Conservation (phyloP, 2,113 vertebrate genomes). For the Myotis lucifugus region DNA sequence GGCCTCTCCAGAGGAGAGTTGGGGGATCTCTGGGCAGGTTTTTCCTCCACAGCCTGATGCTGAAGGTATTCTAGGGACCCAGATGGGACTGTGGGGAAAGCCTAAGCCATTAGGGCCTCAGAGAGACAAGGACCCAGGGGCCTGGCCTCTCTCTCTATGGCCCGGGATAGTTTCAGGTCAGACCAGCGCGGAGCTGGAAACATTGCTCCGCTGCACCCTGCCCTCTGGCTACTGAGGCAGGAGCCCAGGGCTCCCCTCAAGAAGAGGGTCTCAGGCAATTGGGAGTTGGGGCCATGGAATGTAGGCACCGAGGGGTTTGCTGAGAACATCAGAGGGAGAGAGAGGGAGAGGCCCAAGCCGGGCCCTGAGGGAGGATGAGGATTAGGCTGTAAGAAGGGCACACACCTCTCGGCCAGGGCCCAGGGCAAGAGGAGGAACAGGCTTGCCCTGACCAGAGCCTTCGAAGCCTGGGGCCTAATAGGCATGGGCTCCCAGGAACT, state of each 20-base stretch:
- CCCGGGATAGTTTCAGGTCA: background rate
- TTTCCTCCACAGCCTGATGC: background rate
- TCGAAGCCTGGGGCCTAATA: background rate
- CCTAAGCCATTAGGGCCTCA: background rate
- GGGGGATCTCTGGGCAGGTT: background rate
- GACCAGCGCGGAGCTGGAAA: background rate
- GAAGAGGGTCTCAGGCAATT: background rate
- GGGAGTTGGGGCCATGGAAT: background rate
- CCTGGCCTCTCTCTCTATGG: background rate
- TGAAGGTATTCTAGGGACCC: background rate
- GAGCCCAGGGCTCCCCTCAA: background rate
- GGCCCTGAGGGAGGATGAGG: background rate
- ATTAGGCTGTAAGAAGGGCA: background rate
- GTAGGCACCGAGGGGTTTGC: background rate
- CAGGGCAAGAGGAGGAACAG: background rate
- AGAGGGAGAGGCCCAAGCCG: background rate
- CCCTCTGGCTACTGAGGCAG: background rate
- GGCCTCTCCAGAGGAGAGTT: background rate
- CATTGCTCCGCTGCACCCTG: background rate
- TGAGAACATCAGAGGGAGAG: background rate
- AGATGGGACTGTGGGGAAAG: background rate
- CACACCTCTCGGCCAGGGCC: accelerated
- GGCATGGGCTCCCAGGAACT: background rate
- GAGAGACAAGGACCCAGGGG: background rate
- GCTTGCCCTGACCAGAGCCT: slow-evolving; percentile 19